Evolutionary conservation across 2,888 invertebrate genomes (phyloP), one percentile per base, ranked within the genome.

Genomic region (Drosophila fungiperda): DNA sequence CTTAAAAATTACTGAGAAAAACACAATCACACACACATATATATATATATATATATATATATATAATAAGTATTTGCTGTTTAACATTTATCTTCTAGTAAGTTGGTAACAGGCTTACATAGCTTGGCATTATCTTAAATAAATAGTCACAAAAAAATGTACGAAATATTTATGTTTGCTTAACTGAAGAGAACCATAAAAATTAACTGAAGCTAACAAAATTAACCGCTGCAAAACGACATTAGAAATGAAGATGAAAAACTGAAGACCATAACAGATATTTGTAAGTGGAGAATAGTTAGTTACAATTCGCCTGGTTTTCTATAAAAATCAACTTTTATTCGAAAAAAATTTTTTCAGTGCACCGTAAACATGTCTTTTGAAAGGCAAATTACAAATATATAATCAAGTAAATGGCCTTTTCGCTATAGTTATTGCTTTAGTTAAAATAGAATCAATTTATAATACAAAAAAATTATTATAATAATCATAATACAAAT

Each of bases 261-360:
- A 26, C n/a, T 40, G 6, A 17, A 38, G 6, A 38, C 17, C 9
- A n/a, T 3, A 17, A 50, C 5, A 5, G 29, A 49, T 17, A 5
- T 8, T 17, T 49, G 26, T 29, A 26, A 9, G 17, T 50, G 8
- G 23, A 6, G 26, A 17, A 49, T 23, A 26, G 26, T 45, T 20
- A 2, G 35, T 50, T 38, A 57, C 61, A 65, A 76, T 40, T 68
- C 49, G 33, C n/a, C 45, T 36, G 26, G 23, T 59, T 62, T 76
- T 73, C 76, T 68, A 73, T 63, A 80, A 50, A 79, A 77, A 68
- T 80, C 57, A 79, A 70, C 57, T 61, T 79, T 77, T 74, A 77
- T 77, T 80, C 57, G 50, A 73, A 76, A 76, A 63, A 68, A 73
- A 58, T 65, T 50, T 54, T 73, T 66, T 68, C 40, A 49, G 32